Percentiles rank a stretch among this genome's conserved stretches.
phyloP scores from a whole-genome alignment of 2,113 vertebrate genomes.

The Arenaria interpres region DNA sequence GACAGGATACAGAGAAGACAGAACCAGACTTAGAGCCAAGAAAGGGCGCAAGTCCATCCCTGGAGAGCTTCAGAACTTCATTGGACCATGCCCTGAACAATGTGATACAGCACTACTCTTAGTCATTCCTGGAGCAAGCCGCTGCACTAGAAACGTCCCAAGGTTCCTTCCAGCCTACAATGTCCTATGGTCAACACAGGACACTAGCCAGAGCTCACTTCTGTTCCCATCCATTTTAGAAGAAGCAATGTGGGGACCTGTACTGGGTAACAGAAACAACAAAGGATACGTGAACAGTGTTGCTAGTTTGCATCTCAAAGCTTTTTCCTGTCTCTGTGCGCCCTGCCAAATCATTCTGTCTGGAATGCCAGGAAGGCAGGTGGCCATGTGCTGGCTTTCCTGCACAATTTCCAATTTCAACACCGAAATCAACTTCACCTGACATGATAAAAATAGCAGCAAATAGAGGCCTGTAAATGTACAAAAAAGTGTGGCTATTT shows the following conservation, averaged over 20 bases:
- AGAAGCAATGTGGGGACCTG: background rate
- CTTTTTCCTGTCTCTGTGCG: background rate
- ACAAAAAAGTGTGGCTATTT: background rate
- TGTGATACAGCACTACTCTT: background rate
- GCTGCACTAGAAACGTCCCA: background rate
- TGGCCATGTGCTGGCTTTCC: background rate
- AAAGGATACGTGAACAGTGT: fast-evolving
- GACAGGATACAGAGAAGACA: background rate
- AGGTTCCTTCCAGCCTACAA: background rate
- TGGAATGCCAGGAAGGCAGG: background rate
- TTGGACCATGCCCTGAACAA: background rate
- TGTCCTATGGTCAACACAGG: background rate
- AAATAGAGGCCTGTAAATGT: background rate
- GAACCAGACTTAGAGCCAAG: background rate
- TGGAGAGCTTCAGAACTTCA: background rate
- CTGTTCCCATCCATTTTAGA: background rate
- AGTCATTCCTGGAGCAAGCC: background rate
- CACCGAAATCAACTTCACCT: background rate
- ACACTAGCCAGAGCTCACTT: background rate
- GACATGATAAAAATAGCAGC: background rate
- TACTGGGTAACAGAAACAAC: background rate
- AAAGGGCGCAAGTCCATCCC: background rate
- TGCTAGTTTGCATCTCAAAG: background rate
- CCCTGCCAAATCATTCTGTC: background rate
- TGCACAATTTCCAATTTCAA: background rate